These are phyloP conservation scores for Proales similis DNA, from an alignment of 1,140 invertebrate species.

Conservation along the genomic window DNA sequence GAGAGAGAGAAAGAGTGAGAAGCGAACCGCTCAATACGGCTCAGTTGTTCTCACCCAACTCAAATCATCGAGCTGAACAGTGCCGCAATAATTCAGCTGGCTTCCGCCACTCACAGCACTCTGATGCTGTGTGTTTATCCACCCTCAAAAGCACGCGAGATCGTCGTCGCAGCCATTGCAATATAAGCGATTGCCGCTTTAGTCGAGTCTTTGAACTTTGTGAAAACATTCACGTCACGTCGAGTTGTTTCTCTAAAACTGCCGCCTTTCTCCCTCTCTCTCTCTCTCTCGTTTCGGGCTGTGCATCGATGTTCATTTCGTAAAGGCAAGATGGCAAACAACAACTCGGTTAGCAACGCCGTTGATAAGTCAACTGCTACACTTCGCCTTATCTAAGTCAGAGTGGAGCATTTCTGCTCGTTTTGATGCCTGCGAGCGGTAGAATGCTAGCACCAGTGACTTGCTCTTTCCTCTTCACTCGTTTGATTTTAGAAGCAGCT, in stretches of 20 bases:
- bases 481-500: neutral
- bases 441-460: neutral
- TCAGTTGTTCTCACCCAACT: neutral
- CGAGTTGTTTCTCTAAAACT: no score
- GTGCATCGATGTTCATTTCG: no score
- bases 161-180: no score
- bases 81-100: slow-evolving; percentile 12
- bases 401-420: neutral
- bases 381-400: neutral
- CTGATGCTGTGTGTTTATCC: slow-evolving; percentile 14
- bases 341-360: neutral
- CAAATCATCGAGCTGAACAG: neutral
- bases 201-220: no score
- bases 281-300: no score
- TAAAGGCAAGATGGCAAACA: no score
- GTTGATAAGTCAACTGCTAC: neutral
- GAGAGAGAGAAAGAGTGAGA: neutral
- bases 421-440: neutral
- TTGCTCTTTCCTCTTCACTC: neutral
- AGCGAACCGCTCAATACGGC: neutral
- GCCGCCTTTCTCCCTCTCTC: no score
- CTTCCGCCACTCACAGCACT: neutral
- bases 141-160: slow-evolving; percentile 17
- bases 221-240: no score
- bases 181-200: no score